Conservation (phyloP, 2,113 vertebrate genomes). For the Camelus dromedarius region DNA sequence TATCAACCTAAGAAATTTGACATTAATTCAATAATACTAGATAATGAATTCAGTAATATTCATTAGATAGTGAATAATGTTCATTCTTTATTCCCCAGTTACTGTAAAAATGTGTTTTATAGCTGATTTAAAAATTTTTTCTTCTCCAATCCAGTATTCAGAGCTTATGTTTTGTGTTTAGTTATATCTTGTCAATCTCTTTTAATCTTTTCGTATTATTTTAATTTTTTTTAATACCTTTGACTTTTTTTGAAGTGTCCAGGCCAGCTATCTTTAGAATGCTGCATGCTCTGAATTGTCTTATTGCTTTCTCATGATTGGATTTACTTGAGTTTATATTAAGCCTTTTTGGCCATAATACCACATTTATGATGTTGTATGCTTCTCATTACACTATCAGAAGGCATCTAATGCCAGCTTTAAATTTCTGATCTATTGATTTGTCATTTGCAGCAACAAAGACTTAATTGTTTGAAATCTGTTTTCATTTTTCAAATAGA, state of each 20-base stretch:
- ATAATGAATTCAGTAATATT: no score
- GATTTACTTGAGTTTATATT: slow-evolving; percentile 26
- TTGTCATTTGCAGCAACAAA: not conserved
- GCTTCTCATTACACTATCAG: not conserved
- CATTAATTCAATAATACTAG: not conserved
- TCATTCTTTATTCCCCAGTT: not conserved
- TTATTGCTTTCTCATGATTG: not conserved
- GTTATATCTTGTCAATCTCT: not conserved
- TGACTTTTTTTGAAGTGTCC: not conserved
- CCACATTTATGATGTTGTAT: not conserved
- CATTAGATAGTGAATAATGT: not conserved
- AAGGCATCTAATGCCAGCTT: not conserved
- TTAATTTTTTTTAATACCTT: not conserved
- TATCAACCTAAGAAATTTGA: not conserved
- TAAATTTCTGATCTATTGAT: slow-evolving; percentile 4
- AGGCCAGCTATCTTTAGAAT: slow-evolving; percentile 11
- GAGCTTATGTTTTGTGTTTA: not conserved
- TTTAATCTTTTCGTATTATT: not conserved
- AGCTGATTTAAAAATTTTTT: not conserved
- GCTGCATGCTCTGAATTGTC: not conserved
- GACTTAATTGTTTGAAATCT: slow-evolving; percentile 20
- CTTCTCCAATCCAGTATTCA: not conserved
- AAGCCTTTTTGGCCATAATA: not conserved
- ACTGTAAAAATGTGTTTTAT: not conserved
- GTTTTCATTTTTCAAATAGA: slow-evolving; percentile 85